Evolutionary conservation across 2,797 vertebrate genomes (phyloP).

Genomic region (Rhabdophis nuchalis): DNA sequence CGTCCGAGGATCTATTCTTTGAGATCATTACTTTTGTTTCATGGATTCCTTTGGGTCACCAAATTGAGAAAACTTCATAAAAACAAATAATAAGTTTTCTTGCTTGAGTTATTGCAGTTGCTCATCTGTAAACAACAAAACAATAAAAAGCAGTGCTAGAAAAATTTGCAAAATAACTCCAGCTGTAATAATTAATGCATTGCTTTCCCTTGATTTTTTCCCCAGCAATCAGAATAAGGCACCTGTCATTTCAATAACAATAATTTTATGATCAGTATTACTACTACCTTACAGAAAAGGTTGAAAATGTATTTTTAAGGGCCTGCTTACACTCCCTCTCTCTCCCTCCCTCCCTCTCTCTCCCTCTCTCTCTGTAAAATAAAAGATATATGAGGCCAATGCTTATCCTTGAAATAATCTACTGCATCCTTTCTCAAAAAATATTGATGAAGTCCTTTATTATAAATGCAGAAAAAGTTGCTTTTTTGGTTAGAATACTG

Average conservation of each 20-base stretch:
- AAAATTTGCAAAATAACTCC: conserved; percentile 14
- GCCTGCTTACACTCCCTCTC: background rate
- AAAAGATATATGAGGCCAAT: too few relatives aligned
- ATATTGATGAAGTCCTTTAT: background rate
- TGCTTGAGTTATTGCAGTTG: background rate
- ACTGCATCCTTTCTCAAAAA: background rate
- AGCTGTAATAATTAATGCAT: background rate
- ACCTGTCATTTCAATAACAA: background rate
- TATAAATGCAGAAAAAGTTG: background rate
- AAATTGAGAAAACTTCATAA: conserved; percentile 13
- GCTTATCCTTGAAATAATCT: background rate
- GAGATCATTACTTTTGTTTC: background rate
- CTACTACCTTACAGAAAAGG: background rate
- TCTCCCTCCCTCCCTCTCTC: too few relatives aligned
- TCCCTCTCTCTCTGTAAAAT: too few relatives aligned
- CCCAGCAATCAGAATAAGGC: background rate
- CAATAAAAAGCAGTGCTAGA: background rate
- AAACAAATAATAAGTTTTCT: conserved; percentile 5
- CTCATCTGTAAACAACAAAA: conserved; percentile 16
- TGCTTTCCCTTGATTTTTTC: background rate
- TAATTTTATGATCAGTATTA: background rate
- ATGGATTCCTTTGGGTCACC: conserved; percentile 3
- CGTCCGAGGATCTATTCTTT: background rate
- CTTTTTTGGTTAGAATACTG: background rate
- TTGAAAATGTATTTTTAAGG: background rate